Evolutionary conservation across 2,888 invertebrate species (phyloP).

Genomic region (Platynereis dumerilii): DNA sequence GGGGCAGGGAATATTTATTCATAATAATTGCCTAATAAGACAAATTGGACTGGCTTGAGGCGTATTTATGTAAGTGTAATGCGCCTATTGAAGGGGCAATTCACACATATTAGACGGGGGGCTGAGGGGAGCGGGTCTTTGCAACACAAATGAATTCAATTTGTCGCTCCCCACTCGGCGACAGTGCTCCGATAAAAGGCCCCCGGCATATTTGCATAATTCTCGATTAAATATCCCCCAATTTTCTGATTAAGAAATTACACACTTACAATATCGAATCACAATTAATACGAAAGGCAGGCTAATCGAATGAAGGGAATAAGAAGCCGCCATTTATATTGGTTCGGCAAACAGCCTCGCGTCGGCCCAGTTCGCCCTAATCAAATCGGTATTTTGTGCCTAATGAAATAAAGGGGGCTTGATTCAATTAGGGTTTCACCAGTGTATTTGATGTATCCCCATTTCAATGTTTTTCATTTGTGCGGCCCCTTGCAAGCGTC

Average conservation of each 20-base stretch:
- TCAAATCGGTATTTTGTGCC: conserved; percentile 24
- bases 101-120: conserved; percentile 1
- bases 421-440: conserved; percentile 21
- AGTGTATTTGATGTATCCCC: conserved; percentile 28
- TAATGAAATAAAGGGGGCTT: conserved; percentile 24
- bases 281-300: conserved; percentile 27
- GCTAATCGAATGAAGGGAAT: conserved; percentile 20
- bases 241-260: conserved; percentile 33
- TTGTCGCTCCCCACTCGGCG: not conserved
- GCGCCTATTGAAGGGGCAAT: not conserved
- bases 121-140: not conserved
- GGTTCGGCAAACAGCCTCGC: conserved; percentile 18
- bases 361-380: conserved; percentile 2
- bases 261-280: conserved; percentile 30
- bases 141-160: not conserved
- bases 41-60: conserved; percentile 16
- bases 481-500: not conserved
- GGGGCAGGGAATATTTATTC: not conserved
- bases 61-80: conserved; percentile 19
- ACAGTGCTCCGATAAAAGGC: not conserved
- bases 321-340: conserved; percentile 21
- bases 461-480: conserved; percentile 19
- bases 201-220: conserved; percentile 27
- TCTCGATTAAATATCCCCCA: conserved; percentile 30
- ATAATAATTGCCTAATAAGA: conserved; percentile 17